Conservation (phyloP, 1,140 invertebrate genomes). For the Ceratina australensis region DNA sequence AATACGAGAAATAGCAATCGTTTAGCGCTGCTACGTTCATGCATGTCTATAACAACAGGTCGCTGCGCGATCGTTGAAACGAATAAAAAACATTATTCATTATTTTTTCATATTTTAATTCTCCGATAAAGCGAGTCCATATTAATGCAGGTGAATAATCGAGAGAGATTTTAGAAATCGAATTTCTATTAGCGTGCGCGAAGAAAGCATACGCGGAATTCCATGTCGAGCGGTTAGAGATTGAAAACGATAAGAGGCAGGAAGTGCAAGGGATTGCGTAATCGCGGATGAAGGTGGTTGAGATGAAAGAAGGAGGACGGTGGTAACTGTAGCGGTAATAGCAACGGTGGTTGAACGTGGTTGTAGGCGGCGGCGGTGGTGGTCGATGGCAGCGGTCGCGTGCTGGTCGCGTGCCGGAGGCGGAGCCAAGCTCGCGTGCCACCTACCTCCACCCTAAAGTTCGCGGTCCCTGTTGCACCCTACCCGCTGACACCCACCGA, state of each 20-base stretch:
- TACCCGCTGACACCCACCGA: too few relatives aligned
- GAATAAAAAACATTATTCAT: too few relatives aligned
- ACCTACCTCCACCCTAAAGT: constrained; percentile 57
- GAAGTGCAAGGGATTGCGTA: background rate
- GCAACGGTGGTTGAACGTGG: background rate
- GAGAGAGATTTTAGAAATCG: too few relatives aligned
- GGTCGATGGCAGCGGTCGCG: constrained; percentile 69
- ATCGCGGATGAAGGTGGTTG: constrained; percentile 23
- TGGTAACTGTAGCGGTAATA: constrained; percentile 23
- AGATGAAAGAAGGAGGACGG: background rate
- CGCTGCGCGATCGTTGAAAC: too few relatives aligned
- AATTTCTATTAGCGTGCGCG: too few relatives aligned
- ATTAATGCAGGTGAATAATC: too few relatives aligned
- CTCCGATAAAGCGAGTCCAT: too few relatives aligned
- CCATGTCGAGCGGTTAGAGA: too few relatives aligned
- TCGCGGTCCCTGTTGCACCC: constrained; percentile 56
- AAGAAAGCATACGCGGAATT: too few relatives aligned
- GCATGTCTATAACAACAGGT: too few relatives aligned
- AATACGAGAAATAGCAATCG: too few relatives aligned
- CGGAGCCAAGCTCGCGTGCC: constrained; percentile 72
- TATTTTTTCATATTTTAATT: too few relatives aligned
- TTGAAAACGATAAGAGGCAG: background rate
- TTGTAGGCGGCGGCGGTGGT: constrained; percentile 37
- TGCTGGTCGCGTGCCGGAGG: constrained; percentile 78
- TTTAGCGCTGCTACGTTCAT: background rate